Evolutionary conservation across 2,113 vertebrate genomes (phyloP).

Genomic region (Tichodroma muraria): DNA sequence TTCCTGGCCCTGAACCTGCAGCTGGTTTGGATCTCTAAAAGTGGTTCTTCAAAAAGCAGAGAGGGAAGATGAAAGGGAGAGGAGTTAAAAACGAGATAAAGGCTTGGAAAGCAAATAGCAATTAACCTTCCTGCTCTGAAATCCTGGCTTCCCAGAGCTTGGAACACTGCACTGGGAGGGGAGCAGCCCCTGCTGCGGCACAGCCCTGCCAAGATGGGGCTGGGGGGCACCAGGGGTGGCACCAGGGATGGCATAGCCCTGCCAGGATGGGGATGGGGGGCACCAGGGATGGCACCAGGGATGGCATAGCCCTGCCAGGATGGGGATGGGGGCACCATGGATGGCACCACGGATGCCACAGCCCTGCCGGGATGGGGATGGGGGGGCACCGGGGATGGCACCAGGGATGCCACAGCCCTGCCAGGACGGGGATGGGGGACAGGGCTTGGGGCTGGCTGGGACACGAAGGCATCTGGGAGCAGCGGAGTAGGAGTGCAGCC

Average conservation of each 20-base stretch:
- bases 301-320: background rate
- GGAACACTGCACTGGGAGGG: accelerated
- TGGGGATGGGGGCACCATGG: background rate
- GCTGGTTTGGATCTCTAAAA: background rate
- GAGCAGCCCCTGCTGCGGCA: background rate
- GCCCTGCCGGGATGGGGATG: too few species aligned
- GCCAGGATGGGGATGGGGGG: background rate
- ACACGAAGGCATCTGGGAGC: background rate
- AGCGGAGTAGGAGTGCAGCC: background rate
- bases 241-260: background rate
- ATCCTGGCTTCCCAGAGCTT: background rate
- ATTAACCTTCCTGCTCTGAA: background rate
- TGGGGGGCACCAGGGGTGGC: background rate
- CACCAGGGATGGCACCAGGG: too few species aligned
- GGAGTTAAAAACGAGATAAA: background rate
- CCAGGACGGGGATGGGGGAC: too few species aligned
- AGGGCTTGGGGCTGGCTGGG: background rate
- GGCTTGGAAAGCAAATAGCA: background rate
- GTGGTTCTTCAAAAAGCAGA: background rate
- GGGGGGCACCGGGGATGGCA: too few species aligned
- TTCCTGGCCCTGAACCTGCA: background rate
- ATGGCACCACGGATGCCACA: background rate
- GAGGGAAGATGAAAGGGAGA: background rate
- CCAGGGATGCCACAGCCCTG: too few species aligned
- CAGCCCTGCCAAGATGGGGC: background rate